Evolutionary conservation across 2,113 vertebrate species (phyloP), one percentile per base, ranked within the genome.

Genomic region (Pithys albifrons): DNA sequence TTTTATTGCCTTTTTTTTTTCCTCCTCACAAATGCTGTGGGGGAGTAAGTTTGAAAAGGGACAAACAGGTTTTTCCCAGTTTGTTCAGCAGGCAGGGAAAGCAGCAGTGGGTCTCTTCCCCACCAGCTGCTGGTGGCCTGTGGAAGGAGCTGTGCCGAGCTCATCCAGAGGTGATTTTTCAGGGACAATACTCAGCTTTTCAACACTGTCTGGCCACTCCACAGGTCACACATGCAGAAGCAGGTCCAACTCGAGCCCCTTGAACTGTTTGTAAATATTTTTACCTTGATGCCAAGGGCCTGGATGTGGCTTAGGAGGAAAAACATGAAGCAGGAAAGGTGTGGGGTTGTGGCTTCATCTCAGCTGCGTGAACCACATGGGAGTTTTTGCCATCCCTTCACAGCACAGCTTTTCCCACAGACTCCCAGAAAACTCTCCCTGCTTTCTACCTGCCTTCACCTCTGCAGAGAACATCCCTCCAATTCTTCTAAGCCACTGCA

Each of bases 111-210:
- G 9, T 41, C 5, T 0, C 18, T 64, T 48, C 45, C 35, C 27
- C 37, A 3, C 41, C 37, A 39, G n/a, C 16, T 33, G 28, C 41
- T 66, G 7, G 19, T 48, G 57, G 35, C 41, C 27, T n/a, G 23
- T 17, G 54, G 85, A 64, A 74, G 61, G 57, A 78, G 43, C 24
- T 7, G 7, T 13, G n/a, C 64, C 61, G 78, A 33, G n/a, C 66
- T 82, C 51, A 52, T 18, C 43, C 73, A 16, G 52, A 69, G 59
- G 33, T 41, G 65, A 37, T 33, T 73, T 64, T 70, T 33, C 1
- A 1, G 49, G 45, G 51, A 23, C 45, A 77, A 18, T 14, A 5
- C 24, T 58, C 54, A 1, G 0, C 31, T 3, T 11, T 33, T 51
- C 71, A 58, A 22, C 54, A 3, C 51, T 3, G 39, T 14, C 37